Conservation (phyloP, 2,113 vertebrate genomes). For the Oryctolagus cuniculus region DNA sequence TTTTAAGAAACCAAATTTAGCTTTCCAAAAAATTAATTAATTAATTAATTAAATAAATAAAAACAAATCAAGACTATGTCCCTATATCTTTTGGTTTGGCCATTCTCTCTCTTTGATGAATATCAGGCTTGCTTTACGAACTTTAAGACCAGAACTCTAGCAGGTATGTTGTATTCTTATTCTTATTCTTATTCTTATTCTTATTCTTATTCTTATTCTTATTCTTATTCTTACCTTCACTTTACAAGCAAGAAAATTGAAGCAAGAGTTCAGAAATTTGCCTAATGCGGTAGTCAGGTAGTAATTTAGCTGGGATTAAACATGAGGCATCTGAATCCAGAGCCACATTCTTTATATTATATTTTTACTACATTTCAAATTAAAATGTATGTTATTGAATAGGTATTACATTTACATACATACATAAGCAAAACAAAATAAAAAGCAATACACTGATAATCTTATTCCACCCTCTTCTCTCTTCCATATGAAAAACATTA, state of each 20-base stretch:
- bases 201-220: no score
- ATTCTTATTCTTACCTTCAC: not conserved
- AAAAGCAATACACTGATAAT: not conserved
- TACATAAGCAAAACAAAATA: conserved; percentile 6
- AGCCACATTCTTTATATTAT: not conserved
- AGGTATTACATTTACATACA: not conserved
- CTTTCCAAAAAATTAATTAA: not conserved
- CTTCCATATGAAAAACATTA: not conserved
- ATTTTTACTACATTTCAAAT: not conserved
- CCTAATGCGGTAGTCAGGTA: not conserved
- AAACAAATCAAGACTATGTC: not conserved
- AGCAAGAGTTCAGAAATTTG: not conserved
- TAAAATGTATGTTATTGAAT: not conserved
- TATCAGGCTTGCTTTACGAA: not conserved
- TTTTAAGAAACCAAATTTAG: not conserved
- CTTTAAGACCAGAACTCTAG: not conserved
- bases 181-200: no score
- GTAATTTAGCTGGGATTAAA: not conserved
- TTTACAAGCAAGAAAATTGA: not conserved
- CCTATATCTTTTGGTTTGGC: not conserved
- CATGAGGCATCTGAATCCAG: not conserved
- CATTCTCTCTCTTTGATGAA: not conserved
- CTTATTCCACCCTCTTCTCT: not conserved
- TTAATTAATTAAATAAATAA: not conserved
- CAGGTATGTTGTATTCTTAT: not conserved